These are phyloP conservation scores for Trachurus trachurus DNA, from an alignment of 2,797 vertebrate species.

Conservation along the genomic window DNA sequence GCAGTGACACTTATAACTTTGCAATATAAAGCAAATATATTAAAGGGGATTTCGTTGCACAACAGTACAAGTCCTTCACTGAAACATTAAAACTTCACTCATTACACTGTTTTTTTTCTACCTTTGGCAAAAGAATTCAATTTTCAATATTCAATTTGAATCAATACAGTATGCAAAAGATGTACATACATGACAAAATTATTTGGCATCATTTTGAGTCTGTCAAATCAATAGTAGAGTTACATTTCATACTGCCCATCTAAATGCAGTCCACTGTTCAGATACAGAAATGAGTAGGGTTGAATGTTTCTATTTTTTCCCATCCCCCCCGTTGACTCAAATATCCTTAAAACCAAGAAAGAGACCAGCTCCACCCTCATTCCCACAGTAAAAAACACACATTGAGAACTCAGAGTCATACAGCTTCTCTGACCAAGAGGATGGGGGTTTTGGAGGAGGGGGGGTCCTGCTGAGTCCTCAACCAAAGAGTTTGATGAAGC, in stretches of 20 bases:
- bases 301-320: slow-evolving; percentile 22
- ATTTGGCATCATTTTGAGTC: slow-evolving; percentile 46
- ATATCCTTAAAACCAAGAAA: slow-evolving; percentile 61
- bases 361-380: slow-evolving; percentile 76
- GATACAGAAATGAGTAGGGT: slow-evolving; percentile 38
- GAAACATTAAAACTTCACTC: slow-evolving; percentile 49
- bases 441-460: background rate
- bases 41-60: slow-evolving; percentile 69
- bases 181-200: slow-evolving; percentile 60
- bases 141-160: slow-evolving; percentile 74
- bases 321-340: slow-evolving; percentile 13
- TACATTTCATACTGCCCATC: slow-evolving; percentile 25
- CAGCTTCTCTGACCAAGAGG: slow-evolving; percentile 30
- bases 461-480: slow-evolving; percentile 64
- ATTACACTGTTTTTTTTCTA: slow-evolving; percentile 33
- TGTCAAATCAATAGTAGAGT: slow-evolving; percentile 23
- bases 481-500: slow-evolving; percentile 93
- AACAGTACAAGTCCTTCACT: slow-evolving; percentile 46
- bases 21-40: slow-evolving; percentile 83
- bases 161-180: slow-evolving; percentile 61
- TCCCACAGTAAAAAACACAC: slow-evolving; percentile 42
- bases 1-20: slow-evolving; percentile 73
- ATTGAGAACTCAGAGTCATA: slow-evolving; percentile 37
- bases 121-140: slow-evolving; percentile 69
- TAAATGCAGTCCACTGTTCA: slow-evolving; percentile 38